Conservation (phyloP, 2,113 vertebrate genomes). For the Sylvicapra grimmia region DNA sequence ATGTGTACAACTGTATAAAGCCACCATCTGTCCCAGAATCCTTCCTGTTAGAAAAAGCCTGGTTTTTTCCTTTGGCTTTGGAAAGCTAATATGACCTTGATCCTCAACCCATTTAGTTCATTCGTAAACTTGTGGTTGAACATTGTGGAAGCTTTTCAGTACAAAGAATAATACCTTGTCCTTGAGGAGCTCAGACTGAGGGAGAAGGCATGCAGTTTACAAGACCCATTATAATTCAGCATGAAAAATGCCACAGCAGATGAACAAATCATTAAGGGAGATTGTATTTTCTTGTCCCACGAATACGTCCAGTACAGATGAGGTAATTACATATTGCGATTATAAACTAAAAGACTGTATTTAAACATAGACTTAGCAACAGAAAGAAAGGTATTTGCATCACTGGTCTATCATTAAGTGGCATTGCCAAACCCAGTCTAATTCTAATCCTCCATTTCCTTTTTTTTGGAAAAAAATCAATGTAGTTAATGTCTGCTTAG, state of each 20-base stretch:
- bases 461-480: neutral
- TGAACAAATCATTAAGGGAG: neutral
- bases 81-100: neutral
- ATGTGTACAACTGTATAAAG: neutral
- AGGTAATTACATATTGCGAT: conserved; percentile 18
- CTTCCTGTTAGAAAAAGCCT: neutral
- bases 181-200: neutral
- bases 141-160: neutral
- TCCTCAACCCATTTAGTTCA: neutral
- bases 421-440: neutral
- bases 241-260: neutral
- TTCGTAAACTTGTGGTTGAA: neutral
- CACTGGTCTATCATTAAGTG: neutral
- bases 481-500: neutral
- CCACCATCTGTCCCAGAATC: neutral
- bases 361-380: conserved; percentile 1
- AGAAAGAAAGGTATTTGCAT: neutral
- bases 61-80: neutral
- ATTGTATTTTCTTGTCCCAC: conserved; percentile 29
- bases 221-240: neutral
- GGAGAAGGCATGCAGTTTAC: neutral
- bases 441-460: neutral
- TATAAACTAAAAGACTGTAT: neutral
- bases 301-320: neutral
- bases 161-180: conserved; percentile 3